These are phyloP conservation scores for Leptodirus hochenwartii DNA, from an alignment of 2,888 invertebrate genomes.

Conservation along the genomic window DNA sequence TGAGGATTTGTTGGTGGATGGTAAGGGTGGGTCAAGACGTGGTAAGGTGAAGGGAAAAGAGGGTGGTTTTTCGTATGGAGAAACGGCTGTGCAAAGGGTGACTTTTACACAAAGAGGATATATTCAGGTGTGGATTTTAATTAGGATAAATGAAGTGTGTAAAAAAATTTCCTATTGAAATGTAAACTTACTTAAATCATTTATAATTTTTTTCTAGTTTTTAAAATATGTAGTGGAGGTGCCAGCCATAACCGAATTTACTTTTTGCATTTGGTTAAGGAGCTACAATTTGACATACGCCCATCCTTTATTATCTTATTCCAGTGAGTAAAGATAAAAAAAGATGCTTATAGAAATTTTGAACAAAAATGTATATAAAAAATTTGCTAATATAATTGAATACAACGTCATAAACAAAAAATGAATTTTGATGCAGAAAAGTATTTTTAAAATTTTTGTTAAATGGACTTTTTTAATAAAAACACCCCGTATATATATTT, in stretches of 20 bases:
- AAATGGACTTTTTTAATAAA: no score
- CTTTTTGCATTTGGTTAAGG: slow-evolving; percentile 34
- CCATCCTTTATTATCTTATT: slow-evolving; percentile 35
- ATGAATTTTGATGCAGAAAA: no score
- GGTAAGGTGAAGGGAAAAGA: no score
- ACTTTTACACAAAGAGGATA: slow-evolving; percentile 47
- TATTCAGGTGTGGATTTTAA: no score
- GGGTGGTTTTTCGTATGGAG: no score
- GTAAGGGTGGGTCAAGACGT: no score
- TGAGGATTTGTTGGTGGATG: no score
- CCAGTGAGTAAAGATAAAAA: slow-evolving; percentile 27
- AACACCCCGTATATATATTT: slow-evolving; percentile 1
- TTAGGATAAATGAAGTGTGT: no score
- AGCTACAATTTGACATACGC: slow-evolving; percentile 30
- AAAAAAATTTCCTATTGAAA: neutral
- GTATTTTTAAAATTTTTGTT: no score
- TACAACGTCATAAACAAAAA: no score
- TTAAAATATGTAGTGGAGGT: slow-evolving; percentile 30
- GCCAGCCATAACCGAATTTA: slow-evolving; percentile 32
- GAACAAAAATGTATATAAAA: neutral
- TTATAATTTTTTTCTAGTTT: slow-evolving; percentile 25
- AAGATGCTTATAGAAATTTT: neutral
- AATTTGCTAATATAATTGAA: no score
- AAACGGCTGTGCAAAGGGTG: slow-evolving; percentile 36
- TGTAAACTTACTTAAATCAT: slow-evolving; percentile 1